Conservation (phyloP, 2,888 invertebrate species). For the Sphaeridia pumilis region DNA sequence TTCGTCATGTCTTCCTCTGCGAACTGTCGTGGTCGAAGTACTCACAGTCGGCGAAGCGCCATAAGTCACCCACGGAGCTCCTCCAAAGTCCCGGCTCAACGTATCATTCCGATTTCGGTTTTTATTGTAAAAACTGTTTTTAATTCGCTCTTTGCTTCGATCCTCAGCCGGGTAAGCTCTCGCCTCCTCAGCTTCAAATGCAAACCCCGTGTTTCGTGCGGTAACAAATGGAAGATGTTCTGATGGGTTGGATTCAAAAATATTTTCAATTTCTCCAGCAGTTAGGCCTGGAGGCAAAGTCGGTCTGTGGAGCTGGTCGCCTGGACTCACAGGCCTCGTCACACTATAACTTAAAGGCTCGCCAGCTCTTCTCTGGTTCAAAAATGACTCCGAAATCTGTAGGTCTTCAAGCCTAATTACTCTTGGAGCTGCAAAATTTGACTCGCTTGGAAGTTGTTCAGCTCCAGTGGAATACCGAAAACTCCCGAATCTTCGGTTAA, state of each 20-base stretch:
- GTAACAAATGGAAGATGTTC: slow-evolving; percentile 15
- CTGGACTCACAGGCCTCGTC: too few relatives aligned
- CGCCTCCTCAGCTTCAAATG: background rate
- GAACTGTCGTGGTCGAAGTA: background rate
- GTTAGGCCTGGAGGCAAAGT: background rate
- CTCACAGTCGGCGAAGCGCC: background rate
- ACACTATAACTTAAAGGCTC: too few relatives aligned
- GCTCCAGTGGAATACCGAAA: too few relatives aligned
- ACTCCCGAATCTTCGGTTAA: too few relatives aligned
- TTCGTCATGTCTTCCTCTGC: slow-evolving; percentile 27
- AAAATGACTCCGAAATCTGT: too few relatives aligned
- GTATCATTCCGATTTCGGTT: background rate
- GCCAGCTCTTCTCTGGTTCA: background rate
- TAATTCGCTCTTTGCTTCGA: background rate
- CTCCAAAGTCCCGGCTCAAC: slow-evolving; percentile 8
- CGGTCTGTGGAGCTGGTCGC: background rate
- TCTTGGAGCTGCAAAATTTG: slow-evolving; percentile 2
- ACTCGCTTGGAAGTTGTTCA: background rate
- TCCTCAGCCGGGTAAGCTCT: background rate
- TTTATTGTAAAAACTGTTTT: background rate
- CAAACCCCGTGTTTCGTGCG: background rate
- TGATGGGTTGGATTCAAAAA: slow-evolving; percentile 13
- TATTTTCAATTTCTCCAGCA: slow-evolving; percentile 8
- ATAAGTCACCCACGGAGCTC: slow-evolving; percentile 8
- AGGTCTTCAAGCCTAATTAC: too few relatives aligned